These are phyloP conservation scores for Capreolus pygargus DNA, from an alignment of 2,113 vertebrate species.

Conservation along the genomic window DNA sequence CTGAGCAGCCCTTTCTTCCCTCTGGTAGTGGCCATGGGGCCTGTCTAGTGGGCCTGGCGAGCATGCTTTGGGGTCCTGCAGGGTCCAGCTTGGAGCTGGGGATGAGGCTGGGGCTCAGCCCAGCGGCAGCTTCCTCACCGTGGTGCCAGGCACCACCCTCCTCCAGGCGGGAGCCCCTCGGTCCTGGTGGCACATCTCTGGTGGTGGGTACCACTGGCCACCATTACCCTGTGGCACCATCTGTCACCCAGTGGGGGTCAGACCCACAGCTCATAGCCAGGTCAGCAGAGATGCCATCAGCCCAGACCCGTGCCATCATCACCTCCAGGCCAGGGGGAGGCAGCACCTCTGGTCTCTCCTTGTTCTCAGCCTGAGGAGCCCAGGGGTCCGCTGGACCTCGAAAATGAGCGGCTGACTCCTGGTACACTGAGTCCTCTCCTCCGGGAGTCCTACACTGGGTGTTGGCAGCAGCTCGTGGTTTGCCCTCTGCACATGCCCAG, in stretches of 20 bases:
- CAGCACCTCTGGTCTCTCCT: neutral
- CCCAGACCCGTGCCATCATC: too few species aligned
- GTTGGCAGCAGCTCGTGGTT: neutral
- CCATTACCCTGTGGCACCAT: neutral
- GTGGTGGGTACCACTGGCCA: neutral
- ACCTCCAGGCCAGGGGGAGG: neutral
- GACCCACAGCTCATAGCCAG: neutral
- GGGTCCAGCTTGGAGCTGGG: neutral
- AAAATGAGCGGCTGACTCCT: too few species aligned
- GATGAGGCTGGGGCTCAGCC: neutral
- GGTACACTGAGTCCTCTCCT: too few species aligned
- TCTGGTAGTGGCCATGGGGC: neutral
- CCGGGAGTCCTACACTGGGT: too few species aligned
- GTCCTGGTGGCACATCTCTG: neutral
- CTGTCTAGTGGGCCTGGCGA: neutral
- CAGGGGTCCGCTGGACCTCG: neutral
- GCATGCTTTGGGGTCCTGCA: neutral
- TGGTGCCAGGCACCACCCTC: neutral
- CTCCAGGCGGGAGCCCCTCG: neutral
- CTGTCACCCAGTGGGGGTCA: too few species aligned
- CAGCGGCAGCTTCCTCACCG: neutral
- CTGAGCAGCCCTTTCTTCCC: neutral
- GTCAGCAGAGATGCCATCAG: neutral
- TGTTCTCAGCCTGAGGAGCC: neutral
- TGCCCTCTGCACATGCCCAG: accelerated